phyloP scores from a whole-genome alignment of 2,888 invertebrate species.

The Trichogramma dendrolimi region DNA sequence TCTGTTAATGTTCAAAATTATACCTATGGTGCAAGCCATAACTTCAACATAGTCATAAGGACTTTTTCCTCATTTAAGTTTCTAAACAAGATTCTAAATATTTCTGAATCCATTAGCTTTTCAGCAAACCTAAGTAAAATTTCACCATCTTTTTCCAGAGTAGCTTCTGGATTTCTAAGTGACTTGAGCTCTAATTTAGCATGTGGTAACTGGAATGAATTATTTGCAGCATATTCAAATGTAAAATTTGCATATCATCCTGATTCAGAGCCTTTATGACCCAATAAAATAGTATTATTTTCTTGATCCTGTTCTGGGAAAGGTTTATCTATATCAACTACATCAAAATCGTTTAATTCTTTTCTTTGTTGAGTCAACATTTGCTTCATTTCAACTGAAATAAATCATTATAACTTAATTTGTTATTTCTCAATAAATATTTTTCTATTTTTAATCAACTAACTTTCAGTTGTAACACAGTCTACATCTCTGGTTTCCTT shows the following conservation, averaged over 20 bases:
- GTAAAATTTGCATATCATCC: conserved; percentile 92
- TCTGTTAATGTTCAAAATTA: not conserved
- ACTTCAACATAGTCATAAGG: conserved; percentile 94
- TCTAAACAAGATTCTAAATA: conserved; percentile 96
- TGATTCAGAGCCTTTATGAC: conserved; percentile 73
- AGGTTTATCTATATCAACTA: conserved; percentile 62
- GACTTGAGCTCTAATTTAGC: conserved; percentile 65
- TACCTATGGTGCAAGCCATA: conserved; percentile 98
- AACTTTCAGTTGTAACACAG: conserved; percentile 94
- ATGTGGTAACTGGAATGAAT: conserved; percentile 64
- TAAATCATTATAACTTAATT: conserved; percentile 28
- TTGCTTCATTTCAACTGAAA: conserved; percentile 82
- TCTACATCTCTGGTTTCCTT: conserved; percentile 83
- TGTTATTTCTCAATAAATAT: not conserved
- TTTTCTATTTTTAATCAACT: conserved; percentile 39
- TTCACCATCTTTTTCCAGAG: conserved; percentile 68
- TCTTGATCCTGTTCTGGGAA: conserved; percentile 54
- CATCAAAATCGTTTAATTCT: conserved; percentile 57
- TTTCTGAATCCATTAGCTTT: conserved; percentile 95
- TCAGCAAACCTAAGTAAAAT: conserved; percentile 76
- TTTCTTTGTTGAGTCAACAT: conserved; percentile 66
- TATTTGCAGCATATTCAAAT: conserved; percentile 72
- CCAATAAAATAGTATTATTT: conserved; percentile 45
- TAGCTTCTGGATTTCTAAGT: conserved; percentile 80
- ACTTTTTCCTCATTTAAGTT: conserved; percentile 85